Evolutionary conservation across 2,888 invertebrate species (phyloP).

Genomic region (Drosophila pseudotakahashii): DNA sequence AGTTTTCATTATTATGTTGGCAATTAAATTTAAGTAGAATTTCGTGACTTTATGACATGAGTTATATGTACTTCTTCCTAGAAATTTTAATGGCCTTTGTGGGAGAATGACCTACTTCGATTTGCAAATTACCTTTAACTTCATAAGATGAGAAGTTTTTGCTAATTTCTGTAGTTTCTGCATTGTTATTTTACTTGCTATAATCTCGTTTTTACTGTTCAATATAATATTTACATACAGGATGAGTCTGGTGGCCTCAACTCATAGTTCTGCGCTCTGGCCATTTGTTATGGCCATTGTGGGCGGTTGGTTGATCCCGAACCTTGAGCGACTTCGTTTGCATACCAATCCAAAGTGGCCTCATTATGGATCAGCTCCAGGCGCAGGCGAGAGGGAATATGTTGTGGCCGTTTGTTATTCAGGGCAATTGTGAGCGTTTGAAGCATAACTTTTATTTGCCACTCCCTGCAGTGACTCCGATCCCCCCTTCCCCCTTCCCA

Average conservation of each 20-base stretch:
- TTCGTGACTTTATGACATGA: not conserved
- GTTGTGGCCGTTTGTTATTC: conserved; percentile 62
- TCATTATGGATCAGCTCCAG: conserved; percentile 48
- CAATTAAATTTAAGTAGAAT: not conserved
- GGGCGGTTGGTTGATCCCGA: conserved; percentile 1
- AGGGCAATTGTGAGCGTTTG: conserved; percentile 63
- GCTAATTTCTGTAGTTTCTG: not conserved
- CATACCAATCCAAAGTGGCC: conserved; percentile 53
- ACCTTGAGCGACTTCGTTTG: conserved; percentile 52
- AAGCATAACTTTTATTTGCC: conserved; percentile 68
- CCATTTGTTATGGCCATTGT: conserved; percentile 13
- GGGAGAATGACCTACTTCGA: not conserved
- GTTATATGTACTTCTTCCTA: not conserved
- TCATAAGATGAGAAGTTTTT: not conserved
- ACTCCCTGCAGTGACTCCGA: conserved; percentile 10
- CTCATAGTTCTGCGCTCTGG: no score
- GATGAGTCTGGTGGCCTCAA: not conserved
- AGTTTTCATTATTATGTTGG: no score
- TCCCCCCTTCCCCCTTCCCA: not conserved
- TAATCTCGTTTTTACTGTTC: not conserved
- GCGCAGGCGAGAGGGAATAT: conserved; percentile 8
- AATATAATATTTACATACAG: not conserved
- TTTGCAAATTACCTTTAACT: not conserved
- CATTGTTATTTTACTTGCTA: not conserved
- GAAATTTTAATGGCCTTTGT: not conserved